Conservation (phyloP, 2,797 vertebrate genomes). For the Ctenochaetus hawaiiensis region DNA sequence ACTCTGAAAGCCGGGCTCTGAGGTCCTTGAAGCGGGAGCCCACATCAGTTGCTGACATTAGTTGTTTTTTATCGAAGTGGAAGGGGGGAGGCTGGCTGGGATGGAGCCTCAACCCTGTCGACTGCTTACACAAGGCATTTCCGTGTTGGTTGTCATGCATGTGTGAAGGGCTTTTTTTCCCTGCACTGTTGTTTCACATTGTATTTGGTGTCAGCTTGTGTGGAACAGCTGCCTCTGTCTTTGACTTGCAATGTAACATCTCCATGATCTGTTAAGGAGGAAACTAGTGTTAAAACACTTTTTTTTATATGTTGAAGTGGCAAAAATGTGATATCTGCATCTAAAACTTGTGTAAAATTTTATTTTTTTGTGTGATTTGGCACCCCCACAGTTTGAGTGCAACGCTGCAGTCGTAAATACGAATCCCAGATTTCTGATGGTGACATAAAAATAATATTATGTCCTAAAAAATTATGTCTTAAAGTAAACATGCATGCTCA, state of each 20-base stretch:
- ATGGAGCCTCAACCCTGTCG: constrained; percentile 55
- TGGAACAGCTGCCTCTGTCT: constrained; percentile 74
- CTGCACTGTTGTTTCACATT: constrained; percentile 64
- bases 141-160: constrained; percentile 71
- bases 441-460: too few relatives aligned
- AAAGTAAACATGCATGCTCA: too few relatives aligned
- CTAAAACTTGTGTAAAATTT: neutral
- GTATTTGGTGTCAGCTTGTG: constrained; percentile 65
- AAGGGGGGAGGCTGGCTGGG: constrained; percentile 42
- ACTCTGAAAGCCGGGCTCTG: constrained; percentile 45
- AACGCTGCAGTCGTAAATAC: too few relatives aligned
- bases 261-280: constrained; percentile 26
- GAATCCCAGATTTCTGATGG: too few relatives aligned
- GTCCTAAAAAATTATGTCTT: too few relatives aligned
- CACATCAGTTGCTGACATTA: constrained; percentile 76
- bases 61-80: constrained; percentile 61
- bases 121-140: constrained; percentile 78
- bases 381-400: too few relatives aligned
- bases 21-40: constrained; percentile 58
- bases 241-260: constrained; percentile 49
- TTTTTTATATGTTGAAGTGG: neutral
- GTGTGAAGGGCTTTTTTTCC: constrained; percentile 48
- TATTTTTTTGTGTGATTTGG: too few relatives aligned
- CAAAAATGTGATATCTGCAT: constrained; percentile 4
- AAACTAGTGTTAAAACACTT: constrained; percentile 3